Conservation (phyloP, 2,888 invertebrate genomes). For the Disparrhopalites patrizii region DNA sequence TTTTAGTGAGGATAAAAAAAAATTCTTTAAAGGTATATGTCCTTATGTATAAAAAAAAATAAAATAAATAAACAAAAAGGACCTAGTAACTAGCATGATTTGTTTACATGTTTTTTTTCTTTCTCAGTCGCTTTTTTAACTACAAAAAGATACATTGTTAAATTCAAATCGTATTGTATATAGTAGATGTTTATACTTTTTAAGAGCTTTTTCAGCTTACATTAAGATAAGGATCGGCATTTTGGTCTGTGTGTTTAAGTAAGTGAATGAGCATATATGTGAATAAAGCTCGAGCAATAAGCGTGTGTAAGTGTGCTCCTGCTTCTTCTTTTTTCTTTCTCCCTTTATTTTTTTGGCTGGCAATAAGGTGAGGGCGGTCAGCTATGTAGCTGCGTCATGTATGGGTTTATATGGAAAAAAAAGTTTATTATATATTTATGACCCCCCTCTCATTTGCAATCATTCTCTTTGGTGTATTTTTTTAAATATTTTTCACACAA, state of each 20-base stretch:
- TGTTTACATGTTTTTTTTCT: conserved; percentile 13
- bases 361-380: conserved; percentile 28
- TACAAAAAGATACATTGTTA: background rate
- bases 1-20: too few relatives aligned
- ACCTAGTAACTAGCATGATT: conserved; percentile 11
- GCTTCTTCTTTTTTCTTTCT: too few relatives aligned
- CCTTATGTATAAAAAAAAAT: background rate
- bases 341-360: too few relatives aligned
- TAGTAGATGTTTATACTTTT: background rate
- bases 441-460: too few relatives aligned
- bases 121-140: background rate
- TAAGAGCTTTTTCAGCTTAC: conserved; percentile 8
- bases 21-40: too few relatives aligned
- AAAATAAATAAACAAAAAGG: background rate
- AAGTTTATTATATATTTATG: background rate
- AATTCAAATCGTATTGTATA: background rate
- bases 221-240: conserved; percentile 21
- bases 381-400: conserved; percentile 6
- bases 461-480: too few relatives aligned
- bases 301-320: too few relatives aligned
- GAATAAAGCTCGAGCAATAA: background rate
- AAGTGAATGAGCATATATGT: background rate
- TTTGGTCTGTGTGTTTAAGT: background rate
- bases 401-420: too few relatives aligned
- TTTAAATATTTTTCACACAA: background rate